A percentile compares a stretch with the other conserved stretches of the same genome.
Conservation (phyloP, 2,888 invertebrate genomes). For the Fragum fragum region DNA sequence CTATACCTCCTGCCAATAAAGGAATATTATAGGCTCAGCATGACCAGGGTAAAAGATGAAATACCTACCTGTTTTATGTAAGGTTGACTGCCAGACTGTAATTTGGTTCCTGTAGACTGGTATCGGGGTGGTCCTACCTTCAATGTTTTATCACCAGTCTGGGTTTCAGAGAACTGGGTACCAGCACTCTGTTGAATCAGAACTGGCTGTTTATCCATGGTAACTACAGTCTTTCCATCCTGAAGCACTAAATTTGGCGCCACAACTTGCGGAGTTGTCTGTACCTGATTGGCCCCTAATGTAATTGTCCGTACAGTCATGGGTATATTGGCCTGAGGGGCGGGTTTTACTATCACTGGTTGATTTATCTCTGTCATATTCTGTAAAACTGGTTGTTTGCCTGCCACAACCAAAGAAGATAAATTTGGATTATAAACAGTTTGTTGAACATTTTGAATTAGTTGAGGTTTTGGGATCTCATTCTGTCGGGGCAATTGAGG, state of each 20-base stretch:
- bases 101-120: slow-evolving; percentile 11
- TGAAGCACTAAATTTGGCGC: neutral
- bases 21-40: no score
- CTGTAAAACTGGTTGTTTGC: slow-evolving; percentile 31
- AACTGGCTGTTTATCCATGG: slow-evolving; percentile 4
- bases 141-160: slow-evolving; percentile 26
- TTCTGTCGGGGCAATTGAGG: neutral
- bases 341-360: neutral
- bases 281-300: slow-evolving; percentile 21
- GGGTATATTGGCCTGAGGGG: slow-evolving; percentile 23
- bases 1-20: no score
- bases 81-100: slow-evolving; percentile 56
- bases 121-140: slow-evolving; percentile 15
- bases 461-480: neutral
- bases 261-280: neutral
- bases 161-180: slow-evolving; percentile 16
- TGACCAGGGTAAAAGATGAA: no score
- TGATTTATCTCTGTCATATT: slow-evolving; percentile 18
- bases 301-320: slow-evolving; percentile 12
- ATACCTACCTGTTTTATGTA: slow-evolving; percentile 69
- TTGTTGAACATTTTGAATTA: neutral
- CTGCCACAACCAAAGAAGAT: slow-evolving; percentile 7
- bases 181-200: neutral
- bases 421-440: neutral
- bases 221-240: neutral